Evolutionary conservation across 2,113 vertebrate genomes (phyloP), one percentile per base, ranked within the genome.

Genomic region (Aptenodytes forsteri): DNA sequence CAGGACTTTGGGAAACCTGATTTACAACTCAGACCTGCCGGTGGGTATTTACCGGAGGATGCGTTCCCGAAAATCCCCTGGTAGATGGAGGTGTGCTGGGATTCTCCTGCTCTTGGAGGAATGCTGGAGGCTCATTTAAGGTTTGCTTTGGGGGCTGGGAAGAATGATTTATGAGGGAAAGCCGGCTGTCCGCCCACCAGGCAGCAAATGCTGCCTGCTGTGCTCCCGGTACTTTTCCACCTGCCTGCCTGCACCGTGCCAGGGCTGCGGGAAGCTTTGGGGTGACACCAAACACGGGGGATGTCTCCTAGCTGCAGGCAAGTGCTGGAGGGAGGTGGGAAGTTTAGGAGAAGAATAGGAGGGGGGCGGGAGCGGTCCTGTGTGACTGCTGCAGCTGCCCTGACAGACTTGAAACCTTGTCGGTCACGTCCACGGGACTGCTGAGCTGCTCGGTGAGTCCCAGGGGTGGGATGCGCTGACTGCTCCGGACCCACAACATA

Each of bases 11-110:
- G 69, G 36, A 32, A 47, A 25, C 21, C 66, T n/a, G 6, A 34
- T 70, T 66, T 62, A n/a, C 69, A 34, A 10, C 77, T 73, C 69
- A 30, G 29, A 11, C 66, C 12, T 85, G 64, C 18, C 1, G 2
- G 29, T 19, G 47, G 42, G 29, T 56, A 36, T 56, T 90, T 83
- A 50, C 23, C 1, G 1, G 38, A 40, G 71, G 62, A 55, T 16
- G 44, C 0, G 3, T 64, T 64, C 71, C 67, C 0, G 1, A 67
- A 77, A 59, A 46, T 42, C n/a, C 17, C 29, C 1, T 0, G 1
- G 52, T 6, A 59, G 80, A 13, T 17, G 44, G 50, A 66, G 69
- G 58, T 9, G 17, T 55, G 50, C 6, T 30, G 65, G 87, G 52
- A 18, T 71, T 66, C 42, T 95, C 70, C 78, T n/a, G 44, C 61